These are phyloP conservation scores for Nemoura dubitans DNA, from an alignment of 2,888 invertebrate genomes.

Conservation along the genomic window DNA sequence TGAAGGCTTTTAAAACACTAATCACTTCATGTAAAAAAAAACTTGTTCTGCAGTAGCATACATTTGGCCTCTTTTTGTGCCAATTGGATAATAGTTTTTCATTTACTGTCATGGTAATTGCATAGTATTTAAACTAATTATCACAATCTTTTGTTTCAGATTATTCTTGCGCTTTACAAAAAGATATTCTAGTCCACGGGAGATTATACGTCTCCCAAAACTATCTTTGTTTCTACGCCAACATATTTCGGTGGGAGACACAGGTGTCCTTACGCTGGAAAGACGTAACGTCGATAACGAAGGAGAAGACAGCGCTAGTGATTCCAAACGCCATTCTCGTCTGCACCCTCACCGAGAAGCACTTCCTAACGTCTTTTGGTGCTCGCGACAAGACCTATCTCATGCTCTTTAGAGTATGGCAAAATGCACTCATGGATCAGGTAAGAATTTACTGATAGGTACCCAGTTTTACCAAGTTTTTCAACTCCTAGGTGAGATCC, in stretches of 20 bases:
- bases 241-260: conserved; percentile 97
- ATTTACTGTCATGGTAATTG: no score
- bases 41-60: no score
- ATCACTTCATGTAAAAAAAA: no score
- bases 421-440: conserved; percentile 93
- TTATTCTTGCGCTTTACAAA: conserved; percentile 96
- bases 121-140: no score
- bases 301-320: conserved; percentile 92
- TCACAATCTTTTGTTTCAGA: conserved; percentile 68
- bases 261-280: conserved; percentile 85
- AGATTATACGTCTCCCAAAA: conserved; percentile 94
- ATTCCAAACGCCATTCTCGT: conserved; percentile 97
- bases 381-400: conserved; percentile 94
- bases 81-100: no score
- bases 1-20: no score
- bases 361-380: conserved; percentile 94
- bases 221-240: conserved; percentile 96
- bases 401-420: conserved; percentile 96
- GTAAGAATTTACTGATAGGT: conserved; percentile 56
- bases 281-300: conserved; percentile 92
- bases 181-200: conserved; percentile 95
- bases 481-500: no score
- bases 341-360: conserved; percentile 82
- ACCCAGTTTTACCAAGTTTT: no score
- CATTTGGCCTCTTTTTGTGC: no score